Base-by-base conservation (phyloP, 2,113 vertebrate genomes). In the Stigmatopora nigra region DNA sequence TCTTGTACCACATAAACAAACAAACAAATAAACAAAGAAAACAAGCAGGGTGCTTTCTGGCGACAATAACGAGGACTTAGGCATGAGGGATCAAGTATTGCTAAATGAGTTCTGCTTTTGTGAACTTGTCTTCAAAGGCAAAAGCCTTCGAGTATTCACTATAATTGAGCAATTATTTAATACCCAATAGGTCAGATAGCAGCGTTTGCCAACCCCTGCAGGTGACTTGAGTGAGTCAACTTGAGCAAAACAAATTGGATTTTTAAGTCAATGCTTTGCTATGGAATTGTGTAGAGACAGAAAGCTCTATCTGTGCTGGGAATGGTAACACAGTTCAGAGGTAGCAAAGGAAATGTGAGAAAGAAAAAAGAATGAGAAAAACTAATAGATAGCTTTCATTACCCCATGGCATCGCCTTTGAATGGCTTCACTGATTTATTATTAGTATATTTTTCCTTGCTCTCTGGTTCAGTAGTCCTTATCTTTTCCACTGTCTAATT, bases 351-450 rank as follows among this genome's bases (percentile, higher is more conserved):
- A 13, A 31, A 62, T 48, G 52, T n/a, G 55, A 19, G 31, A 25
- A 4, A 0, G 56, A 52, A 25, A 48, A 38, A n/a, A 17, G 8
- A 17, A 63, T 35, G 53, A 45, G 74, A 44, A 68, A 65, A 64
- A 65, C 56, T 79, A 79, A 67, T 82, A 82, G 79, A 79, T 75
- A 80, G 72, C 67, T 82, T 85, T 79, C 74, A 87, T 77, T 85
- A 82, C 64, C 38, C 41, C 5, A 47, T 75, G 63, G 76, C 35
- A 62, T 52, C 11, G 12, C 76, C 67, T 68, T 65, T 66, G 74
- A 82, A 81, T 75, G 67, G 77, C 48, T 59, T 81, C 67, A 78
- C 65, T 62, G 62, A 81, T 82, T 79, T 79, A 79, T 80, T 76
- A 75, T 61, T 71, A 17, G 9, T 75, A 69, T 73, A 46, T 11